Conservation (phyloP, 2,797 vertebrate species). For the Gadopsis marmoratus region DNA sequence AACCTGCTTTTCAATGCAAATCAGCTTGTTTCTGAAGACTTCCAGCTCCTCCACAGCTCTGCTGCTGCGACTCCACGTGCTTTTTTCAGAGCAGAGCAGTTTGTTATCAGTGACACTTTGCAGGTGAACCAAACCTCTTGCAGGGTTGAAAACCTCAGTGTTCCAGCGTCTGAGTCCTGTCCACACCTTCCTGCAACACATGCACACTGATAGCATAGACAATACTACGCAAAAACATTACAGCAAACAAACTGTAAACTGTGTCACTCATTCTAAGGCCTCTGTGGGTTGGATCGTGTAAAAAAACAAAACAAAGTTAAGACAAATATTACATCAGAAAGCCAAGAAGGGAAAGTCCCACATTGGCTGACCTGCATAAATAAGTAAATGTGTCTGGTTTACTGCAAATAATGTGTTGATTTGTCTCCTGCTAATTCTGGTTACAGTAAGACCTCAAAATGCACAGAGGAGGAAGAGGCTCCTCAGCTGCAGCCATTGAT, state of each 20-base stretch:
- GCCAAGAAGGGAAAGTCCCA: no score
- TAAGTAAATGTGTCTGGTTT: constrained; percentile 15
- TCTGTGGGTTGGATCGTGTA: neutral
- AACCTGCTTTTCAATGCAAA: neutral
- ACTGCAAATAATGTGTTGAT: constrained; percentile 39
- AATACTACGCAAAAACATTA: neutral
- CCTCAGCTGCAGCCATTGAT: constrained; percentile 60
- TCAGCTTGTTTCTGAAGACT: neutral
- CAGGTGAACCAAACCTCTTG: neutral
- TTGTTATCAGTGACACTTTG: neutral
- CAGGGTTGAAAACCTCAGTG: no score
- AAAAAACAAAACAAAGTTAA: neutral
- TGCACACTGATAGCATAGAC: neutral
- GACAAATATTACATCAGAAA: neutral
- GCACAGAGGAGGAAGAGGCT: constrained; percentile 43
- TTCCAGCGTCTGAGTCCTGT: neutral
- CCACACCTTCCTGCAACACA: neutral
- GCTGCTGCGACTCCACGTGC: no score
- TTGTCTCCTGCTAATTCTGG: constrained; percentile 11
- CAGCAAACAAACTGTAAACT: no score
- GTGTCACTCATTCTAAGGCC: neutral
- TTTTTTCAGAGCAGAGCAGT: neutral
- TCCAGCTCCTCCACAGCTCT: neutral
- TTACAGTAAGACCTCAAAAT: constrained; percentile 60
- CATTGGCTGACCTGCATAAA: constrained; percentile 8